Evolutionary conservation across 2,113 vertebrate species (phyloP).

Genomic region (Colaptes auratus): DNA sequence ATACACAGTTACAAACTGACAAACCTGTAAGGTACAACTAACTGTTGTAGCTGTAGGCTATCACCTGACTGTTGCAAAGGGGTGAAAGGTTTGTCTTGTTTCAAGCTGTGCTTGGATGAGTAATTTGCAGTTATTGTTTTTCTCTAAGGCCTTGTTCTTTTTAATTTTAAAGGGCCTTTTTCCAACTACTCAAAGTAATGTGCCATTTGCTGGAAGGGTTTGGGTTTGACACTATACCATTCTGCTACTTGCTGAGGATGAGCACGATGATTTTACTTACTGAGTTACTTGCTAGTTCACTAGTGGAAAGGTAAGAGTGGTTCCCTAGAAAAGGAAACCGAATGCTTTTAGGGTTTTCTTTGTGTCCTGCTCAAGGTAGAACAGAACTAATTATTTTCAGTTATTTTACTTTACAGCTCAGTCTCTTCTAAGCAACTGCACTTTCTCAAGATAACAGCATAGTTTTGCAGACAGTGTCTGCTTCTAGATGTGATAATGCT

Average conservation of each 20-base stretch:
- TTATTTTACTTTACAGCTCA: no score
- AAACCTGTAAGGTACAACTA: background rate
- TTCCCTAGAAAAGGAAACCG: background rate
- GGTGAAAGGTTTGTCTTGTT: background rate
- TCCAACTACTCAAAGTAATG: background rate
- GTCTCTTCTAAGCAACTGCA: no score
- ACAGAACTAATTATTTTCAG: no score
- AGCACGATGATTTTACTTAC: background rate
- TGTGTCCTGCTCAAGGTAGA: no score
- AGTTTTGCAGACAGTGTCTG: no score
- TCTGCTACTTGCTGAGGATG: background rate
- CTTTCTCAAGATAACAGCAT: no score
- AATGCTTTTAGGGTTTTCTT: background rate
- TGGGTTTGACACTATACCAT: background rate
- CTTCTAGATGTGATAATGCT: no score
- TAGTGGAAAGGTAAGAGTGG: background rate
- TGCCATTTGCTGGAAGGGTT: background rate
- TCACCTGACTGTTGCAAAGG: background rate
- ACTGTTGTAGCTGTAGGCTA: no score
- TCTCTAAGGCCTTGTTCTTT: background rate
- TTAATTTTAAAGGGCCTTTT: background rate
- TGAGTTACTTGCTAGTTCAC: background rate
- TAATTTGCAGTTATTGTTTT: background rate
- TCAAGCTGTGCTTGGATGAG: background rate
- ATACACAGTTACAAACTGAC: background rate